Percentiles rank a stretch among this genome's conserved stretches.
These are phyloP conservation scores for Nemurella pictetii DNA, from an alignment of 2,888 invertebrate species.

Conservation along the genomic window DNA sequence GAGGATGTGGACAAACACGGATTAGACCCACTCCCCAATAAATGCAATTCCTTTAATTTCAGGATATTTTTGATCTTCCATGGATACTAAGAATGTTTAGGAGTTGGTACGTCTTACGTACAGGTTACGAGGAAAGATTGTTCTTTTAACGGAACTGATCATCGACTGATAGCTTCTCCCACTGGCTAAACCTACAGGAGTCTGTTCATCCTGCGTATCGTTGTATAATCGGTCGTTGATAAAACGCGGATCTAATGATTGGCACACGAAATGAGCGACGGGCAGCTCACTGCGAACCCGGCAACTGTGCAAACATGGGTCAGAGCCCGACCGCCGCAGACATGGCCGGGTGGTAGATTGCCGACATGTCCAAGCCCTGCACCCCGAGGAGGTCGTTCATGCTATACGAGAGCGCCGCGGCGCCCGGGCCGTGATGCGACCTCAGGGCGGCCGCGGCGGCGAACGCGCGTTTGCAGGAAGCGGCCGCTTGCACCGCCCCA, in stretches of 20 bases:
- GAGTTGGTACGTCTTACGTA: not conserved
- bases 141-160: no score
- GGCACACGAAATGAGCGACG: not conserved
- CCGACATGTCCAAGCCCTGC: conserved; percentile 66
- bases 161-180: no score
- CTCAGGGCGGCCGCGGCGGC: conserved; percentile 58
- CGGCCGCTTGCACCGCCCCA: conserved; percentile 47
- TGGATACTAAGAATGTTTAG: not conserved
- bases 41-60: not conserved
- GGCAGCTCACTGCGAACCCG: conserved; percentile 34
- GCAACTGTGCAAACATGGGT: conserved; percentile 51
- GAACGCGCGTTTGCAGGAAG: conserved; percentile 57
- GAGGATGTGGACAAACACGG: not conserved
- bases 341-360: conserved; percentile 72
- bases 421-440: conserved; percentile 50
- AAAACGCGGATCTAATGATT: not conserved
- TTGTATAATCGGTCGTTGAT: not conserved
- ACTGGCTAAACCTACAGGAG: not conserved
- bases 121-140: no score
- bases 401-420: conserved; percentile 65
- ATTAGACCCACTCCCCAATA: not conserved
- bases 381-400: conserved; percentile 73
- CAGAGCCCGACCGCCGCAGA: conserved; percentile 71
- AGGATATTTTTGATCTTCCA: not conserved
- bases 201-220: not conserved